Conservation (phyloP, 30 jellyfish, hydroid and myxozoan species). For the Aurelia sp. region DNA sequence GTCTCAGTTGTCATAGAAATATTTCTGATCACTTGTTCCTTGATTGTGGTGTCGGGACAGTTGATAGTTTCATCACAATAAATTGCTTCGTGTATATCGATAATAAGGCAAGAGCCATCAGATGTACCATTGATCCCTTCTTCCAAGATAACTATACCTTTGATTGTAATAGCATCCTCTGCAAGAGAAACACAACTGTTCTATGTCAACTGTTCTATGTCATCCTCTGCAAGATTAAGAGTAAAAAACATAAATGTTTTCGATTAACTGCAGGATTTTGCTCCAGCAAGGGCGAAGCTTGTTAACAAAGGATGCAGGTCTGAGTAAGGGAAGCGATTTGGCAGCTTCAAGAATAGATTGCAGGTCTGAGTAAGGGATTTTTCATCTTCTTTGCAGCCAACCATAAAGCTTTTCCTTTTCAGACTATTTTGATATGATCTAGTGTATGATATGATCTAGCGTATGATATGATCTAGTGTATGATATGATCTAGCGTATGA, state of each 20-base stretch:
- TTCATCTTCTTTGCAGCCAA: too few relatives aligned
- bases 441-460: too few relatives aligned
- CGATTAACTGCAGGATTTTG: not conserved
- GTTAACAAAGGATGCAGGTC: too few relatives aligned
- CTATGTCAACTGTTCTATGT: too few relatives aligned
- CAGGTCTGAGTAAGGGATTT: too few relatives aligned
- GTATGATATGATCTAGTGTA: too few relatives aligned
- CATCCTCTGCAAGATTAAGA: not conserved
- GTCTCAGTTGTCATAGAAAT: not conserved
- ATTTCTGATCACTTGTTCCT: conserved; percentile 15
- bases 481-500: too few relatives aligned
- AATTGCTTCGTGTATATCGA: conserved; percentile 21
- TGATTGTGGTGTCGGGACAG: conserved; percentile 33
- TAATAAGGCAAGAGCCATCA: conserved; percentile 24
- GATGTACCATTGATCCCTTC: not conserved
- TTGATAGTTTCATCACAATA: conserved; percentile 7
- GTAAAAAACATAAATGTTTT: not conserved
- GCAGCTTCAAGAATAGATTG: too few relatives aligned
- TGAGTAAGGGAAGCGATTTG: too few relatives aligned
- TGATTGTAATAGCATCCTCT: not conserved
- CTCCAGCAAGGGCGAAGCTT: not conserved
- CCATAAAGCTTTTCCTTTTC: too few relatives aligned
- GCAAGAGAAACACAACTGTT: too few relatives aligned
- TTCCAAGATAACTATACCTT: conserved; percentile 7
- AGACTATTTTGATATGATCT: too few relatives aligned